Conservation (phyloP, 2,113 vertebrate species). For the Pycnonotus jocosus region DNA sequence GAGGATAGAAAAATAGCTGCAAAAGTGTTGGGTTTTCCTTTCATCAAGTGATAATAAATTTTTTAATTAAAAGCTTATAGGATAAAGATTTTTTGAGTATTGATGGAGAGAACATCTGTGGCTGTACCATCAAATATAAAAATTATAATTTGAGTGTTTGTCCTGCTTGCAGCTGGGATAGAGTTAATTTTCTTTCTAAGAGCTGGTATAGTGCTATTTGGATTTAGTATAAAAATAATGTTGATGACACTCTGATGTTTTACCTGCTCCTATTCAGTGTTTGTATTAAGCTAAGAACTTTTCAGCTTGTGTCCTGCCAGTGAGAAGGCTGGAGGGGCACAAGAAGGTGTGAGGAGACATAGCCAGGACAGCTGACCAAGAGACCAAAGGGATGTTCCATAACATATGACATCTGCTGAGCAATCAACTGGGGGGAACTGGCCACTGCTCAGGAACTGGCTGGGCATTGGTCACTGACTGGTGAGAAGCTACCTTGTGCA, state of each 20-base stretch:
- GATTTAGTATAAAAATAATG: not conserved
- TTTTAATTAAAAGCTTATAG: not conserved
- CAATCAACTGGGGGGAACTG: not conserved
- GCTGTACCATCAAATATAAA: not conserved
- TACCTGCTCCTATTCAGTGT: not conserved
- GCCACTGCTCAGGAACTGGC: not conserved
- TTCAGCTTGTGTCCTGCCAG: not conserved
- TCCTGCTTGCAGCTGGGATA: not conserved
- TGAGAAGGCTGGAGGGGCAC: not conserved
- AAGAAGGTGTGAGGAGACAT: not conserved
- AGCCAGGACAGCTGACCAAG: not conserved
- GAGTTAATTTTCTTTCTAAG: not conserved
- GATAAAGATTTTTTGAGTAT: not conserved
- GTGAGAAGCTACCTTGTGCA: not conserved
- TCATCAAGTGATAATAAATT: not conserved
- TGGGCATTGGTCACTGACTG: no score
- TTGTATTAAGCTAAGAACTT: not conserved
- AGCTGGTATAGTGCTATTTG: not conserved
- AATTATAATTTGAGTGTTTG: not conserved
- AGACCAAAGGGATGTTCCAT: not conserved
- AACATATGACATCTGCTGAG: not conserved
- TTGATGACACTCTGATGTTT: not conserved
- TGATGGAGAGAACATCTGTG: not conserved
- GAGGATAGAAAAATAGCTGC: not conserved
- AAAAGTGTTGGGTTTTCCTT: not conserved